Base-by-base conservation (phyloP, 1,140 invertebrate genomes). In the Papilio polytes region DNA sequence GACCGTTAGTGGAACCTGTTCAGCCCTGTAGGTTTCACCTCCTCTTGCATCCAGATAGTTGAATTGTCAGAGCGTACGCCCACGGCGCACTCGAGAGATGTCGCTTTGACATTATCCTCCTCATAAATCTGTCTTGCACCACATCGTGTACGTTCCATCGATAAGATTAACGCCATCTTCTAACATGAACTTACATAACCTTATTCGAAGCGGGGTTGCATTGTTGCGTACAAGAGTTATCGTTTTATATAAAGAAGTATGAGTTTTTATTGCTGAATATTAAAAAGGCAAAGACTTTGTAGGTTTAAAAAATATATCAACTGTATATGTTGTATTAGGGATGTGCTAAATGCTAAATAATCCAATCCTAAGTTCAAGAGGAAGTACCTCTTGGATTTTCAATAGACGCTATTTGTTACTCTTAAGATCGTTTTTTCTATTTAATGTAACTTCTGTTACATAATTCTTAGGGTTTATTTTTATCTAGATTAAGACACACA, bases 61-160 rank as follows among this genome's bases (percentile, higher is more conserved):
- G 83, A 81, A 85, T 86, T 87, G 84, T 85, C 85, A 85, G 78
- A 74, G 77, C 74, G 31, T 80, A 81, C 86, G 85, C 87, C 87
- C 86, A 87, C 86, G 85, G 86, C 72, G 66, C 83, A 80, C 80
- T 81, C 83, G 77, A 77, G 83, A 83, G 85, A 89, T 86, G 86
- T 88, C 85, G 83, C 82, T 79, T 78, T 83, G 83, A 86, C 85
- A 83, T 85, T 89, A 89, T 89, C 87, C 86, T 78, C 80, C 74
- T 79, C 84, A 86, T 90, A 90, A 90, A 90, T 90, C 88, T 87
- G 84, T 83, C 86, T 87, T 86, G 85, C 85, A 86, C 83, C 85
- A 86, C 85, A 88, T 88, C 87, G 83, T 85, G 85, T 86, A 82
- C 82, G 80, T 82, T 86, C 85, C 82, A 87, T 85, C 83, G 82